Percentiles rank a stretch among this genome's conserved stretches.
Conservation (phyloP, 1,140 invertebrate species). For the Papilio polyxenes region DNA sequence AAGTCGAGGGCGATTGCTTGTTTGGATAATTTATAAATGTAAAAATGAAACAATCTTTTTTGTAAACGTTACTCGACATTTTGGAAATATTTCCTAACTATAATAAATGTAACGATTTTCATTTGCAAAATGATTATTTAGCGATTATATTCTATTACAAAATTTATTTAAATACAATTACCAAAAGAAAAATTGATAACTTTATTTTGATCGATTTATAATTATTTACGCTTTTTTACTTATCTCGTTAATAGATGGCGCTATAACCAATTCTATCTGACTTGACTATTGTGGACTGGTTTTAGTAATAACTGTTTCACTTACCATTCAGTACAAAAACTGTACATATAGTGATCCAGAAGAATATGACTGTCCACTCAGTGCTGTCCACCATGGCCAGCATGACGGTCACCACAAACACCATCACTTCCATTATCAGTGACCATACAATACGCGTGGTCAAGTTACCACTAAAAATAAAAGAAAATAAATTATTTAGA, state of each 20-base stretch:
- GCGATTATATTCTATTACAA: no score
- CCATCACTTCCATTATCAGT: slow-evolving; percentile 92
- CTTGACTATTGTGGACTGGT: background rate
- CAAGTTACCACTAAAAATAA: slow-evolving; percentile 90
- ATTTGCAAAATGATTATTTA: no score
- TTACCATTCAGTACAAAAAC: slow-evolving; percentile 96
- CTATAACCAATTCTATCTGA: background rate
- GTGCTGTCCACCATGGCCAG: slow-evolving; percentile 95
- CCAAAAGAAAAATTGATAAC: no score
- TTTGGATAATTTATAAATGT: no score
- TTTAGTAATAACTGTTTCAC: slow-evolving; percentile 62
- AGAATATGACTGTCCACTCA: slow-evolving; percentile 91
- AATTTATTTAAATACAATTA: no score
- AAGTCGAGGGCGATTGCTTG: no score
- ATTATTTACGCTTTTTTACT: background rate
- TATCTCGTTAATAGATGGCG: background rate
- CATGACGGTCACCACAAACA: slow-evolving; percentile 94
- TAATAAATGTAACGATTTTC: no score
- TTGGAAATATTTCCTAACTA: no score
- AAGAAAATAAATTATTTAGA: slow-evolving; percentile 35
- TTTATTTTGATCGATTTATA: no score
- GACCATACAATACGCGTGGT: slow-evolving; percentile 94
- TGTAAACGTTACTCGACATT: no score
- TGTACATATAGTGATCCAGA: slow-evolving; percentile 92
- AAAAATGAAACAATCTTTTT: background rate